These are phyloP conservation scores for Anableps anableps DNA, from an alignment of 2,797 vertebrate genomes.

Conservation along the genomic window DNA sequence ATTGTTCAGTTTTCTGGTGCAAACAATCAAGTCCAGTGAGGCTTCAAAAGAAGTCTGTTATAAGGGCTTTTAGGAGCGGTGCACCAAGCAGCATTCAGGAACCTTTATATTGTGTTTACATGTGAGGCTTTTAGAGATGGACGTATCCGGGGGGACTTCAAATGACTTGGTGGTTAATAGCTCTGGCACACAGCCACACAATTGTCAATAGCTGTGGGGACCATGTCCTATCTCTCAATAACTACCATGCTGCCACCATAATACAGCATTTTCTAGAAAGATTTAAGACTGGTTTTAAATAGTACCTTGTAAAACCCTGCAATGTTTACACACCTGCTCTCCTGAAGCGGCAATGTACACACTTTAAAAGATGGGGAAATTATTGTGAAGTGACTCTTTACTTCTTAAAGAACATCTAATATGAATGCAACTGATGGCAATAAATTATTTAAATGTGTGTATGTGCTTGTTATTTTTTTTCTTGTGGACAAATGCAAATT, in stretches of 20 bases:
- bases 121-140: constrained; percentile 58
- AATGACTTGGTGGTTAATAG: constrained; percentile 28
- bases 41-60: constrained; percentile 25
- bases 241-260: constrained; percentile 38
- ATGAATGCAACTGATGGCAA: neutral
- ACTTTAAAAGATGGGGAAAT: neutral
- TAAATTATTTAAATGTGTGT: neutral
- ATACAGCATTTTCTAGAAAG: constrained; percentile 15
- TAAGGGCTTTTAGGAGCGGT: constrained; percentile 16
- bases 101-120: constrained; percentile 58
- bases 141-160: constrained; percentile 28
- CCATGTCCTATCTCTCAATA: constrained; percentile 44
- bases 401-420: neutral
- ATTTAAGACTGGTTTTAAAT: constrained; percentile 32
- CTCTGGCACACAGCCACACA: constrained; percentile 16
- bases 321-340: neutral
- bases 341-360: neutral
- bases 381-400: neutral
- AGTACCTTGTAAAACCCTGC: constrained; percentile 6
- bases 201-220: constrained; percentile 46
- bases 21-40: constrained; percentile 28
- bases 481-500: neutral
- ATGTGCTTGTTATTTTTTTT: neutral
- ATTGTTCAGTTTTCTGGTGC: constrained; percentile 20
- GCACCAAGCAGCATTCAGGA: constrained; percentile 18